Evolutionary conservation across 1,140 invertebrate genomes (phyloP).

Genomic region (Aporrectodea caliginosa): DNA sequence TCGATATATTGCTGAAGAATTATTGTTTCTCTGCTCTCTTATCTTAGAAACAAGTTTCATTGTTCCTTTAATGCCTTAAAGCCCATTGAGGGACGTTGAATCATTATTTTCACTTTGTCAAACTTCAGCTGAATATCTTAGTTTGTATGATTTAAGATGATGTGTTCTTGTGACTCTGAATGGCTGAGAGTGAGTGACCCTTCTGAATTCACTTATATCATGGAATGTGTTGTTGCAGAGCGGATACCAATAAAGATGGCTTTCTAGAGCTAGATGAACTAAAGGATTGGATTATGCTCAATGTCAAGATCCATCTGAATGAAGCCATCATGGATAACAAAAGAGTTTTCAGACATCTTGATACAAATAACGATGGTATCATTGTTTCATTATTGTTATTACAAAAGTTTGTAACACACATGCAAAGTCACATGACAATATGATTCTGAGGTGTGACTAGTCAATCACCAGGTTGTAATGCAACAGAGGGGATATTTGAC

Average conservation of each 20-base stretch:
- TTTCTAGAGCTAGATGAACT: slow-evolving; percentile 66
- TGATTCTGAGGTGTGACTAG: background rate
- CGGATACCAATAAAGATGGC: slow-evolving; percentile 65
- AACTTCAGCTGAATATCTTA: no score
- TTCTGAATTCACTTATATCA: no score
- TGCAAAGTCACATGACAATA: background rate
- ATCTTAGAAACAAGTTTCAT: no score
- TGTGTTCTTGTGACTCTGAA: no score
- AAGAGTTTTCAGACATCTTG: slow-evolving; percentile 68
- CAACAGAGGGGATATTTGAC: background rate
- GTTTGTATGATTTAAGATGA: no score
- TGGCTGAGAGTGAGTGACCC: no score
- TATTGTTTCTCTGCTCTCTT: no score
- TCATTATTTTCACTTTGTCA: no score
- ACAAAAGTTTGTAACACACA: slow-evolving; percentile 3
- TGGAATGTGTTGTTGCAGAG: no score
- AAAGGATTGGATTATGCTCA: slow-evolving; percentile 67
- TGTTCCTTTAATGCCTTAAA: no score
- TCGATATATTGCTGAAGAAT: no score
- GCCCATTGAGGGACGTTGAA: no score
- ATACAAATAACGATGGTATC: slow-evolving; percentile 70
- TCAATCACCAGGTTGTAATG: background rate
- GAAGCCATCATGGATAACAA: slow-evolving; percentile 69
- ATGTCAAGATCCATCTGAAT: slow-evolving; percentile 72
- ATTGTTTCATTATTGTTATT: slow-evolving; percentile 19